Evolutionary conservation across 1,140 invertebrate genomes (phyloP), one percentile per base, ranked within the genome.

Genomic region (Lithobius niger): DNA sequence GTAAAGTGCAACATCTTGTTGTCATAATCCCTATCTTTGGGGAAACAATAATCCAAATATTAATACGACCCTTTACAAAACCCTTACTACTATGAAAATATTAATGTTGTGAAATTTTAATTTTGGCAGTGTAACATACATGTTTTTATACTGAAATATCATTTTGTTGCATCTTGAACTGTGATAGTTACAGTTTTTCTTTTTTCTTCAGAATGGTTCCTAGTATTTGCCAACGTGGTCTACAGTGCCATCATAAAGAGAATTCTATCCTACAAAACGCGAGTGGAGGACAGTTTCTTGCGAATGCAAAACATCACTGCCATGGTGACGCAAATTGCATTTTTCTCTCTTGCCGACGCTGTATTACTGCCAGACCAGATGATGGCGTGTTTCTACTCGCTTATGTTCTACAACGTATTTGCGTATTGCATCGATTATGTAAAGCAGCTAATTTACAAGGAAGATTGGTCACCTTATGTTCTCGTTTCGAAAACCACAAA

Each of bases 331-430:
- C 76, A 84, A 80, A 67, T 82, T 63, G 68, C 83, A 27, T 83
- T 86, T 67, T 80, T 86, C 65, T 78, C 79, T 27, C 72, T 83
- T 50, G 84, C 82, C 62, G 83, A 86, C 60, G 71, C 76, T 1
- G 71, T 82, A 2, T 64, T 82, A 18, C 67, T 79, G 42, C 72
- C 74, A 0, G 74, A 79, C 40, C 79, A 82, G 54, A 69, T 74
- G 36, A 70, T 84, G 22, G 83, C 82, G 0, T 77, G 77, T 21
- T 73, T 87, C 10, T 87, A 87, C 66, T 82, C 82, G 0, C 70
- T 87, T 2, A 82, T 86, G 79, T 86, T 87, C 68, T 86, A 84
- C 71, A 86, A 86, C 65, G 83, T 86, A 1, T 73, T 84, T 50
- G 80, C 83, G 0, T 86, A 87, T 68, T 84, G 82, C 57, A 76